Conservation (phyloP, 2,888 invertebrate genomes). For the Danaus chrysippus region DNA sequence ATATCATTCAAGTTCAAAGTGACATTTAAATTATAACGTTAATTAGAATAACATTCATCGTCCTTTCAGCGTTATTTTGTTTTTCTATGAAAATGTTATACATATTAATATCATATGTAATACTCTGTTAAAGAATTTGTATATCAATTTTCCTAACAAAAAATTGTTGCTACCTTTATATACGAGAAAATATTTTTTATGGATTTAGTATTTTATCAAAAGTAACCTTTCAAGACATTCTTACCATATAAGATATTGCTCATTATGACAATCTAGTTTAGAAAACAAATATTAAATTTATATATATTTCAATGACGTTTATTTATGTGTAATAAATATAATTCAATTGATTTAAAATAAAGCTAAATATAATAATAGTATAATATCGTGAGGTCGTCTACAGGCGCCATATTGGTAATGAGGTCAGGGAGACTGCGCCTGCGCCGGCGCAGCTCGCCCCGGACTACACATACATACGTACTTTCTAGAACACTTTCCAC, state of each 20-base stretch:
- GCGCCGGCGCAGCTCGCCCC: slow-evolving; percentile 40
- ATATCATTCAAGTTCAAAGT: slow-evolving; percentile 39
- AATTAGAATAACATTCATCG: slow-evolving; percentile 33
- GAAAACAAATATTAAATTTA: too few relatives aligned
- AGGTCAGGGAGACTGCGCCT: slow-evolving; percentile 64
- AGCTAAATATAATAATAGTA: slow-evolving; percentile 3
- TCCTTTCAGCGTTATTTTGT: slow-evolving; percentile 21
- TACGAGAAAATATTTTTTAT: too few relatives aligned
- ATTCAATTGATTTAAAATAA: slow-evolving; percentile 9
- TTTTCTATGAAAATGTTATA: neutral
- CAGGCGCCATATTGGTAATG: slow-evolving; percentile 58
- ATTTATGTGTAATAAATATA: neutral
- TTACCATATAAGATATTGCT: too few relatives aligned
- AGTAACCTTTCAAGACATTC: too few relatives aligned
- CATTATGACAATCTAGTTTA: too few relatives aligned
- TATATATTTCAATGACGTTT: too few relatives aligned
- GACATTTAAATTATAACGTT: slow-evolving; percentile 36
- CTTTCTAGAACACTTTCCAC: slow-evolving; percentile 21
- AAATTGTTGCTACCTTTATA: too few relatives aligned
- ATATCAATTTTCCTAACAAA: too few relatives aligned
- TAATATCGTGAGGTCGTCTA: slow-evolving; percentile 48
- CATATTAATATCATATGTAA: too few relatives aligned
- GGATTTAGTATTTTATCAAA: too few relatives aligned
- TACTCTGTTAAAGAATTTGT: too few relatives aligned
- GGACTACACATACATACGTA: slow-evolving; percentile 9